Evolutionary conservation across 2,113 vertebrate species (phyloP).

Genomic region (Lasiurus borealis): DNA sequence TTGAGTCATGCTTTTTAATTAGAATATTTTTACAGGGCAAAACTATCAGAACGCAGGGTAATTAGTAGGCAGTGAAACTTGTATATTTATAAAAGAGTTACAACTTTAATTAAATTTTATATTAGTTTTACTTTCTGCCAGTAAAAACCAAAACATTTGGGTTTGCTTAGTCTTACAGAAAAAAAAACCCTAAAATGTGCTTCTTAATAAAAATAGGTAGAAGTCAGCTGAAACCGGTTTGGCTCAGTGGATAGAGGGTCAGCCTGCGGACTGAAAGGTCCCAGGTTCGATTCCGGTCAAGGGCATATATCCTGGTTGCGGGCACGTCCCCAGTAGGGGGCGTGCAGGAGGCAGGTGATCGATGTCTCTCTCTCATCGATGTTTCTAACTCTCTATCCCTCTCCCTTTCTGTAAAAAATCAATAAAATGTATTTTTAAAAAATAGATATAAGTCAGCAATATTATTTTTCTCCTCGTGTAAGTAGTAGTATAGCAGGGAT

Average conservation of each 20-base stretch:
- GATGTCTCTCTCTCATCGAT: too few relatives aligned
- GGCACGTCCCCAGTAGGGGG: too few relatives aligned
- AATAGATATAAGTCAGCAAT: background rate
- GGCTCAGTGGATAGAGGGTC: too few relatives aligned
- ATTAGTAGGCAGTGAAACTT: conserved; percentile 37
- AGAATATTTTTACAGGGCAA: conserved; percentile 26
- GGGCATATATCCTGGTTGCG: too few relatives aligned
- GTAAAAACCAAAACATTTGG: conserved; percentile 24
- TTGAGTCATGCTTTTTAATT: conserved; percentile 26
- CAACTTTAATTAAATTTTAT: conserved; percentile 65
- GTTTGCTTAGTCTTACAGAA: background rate
- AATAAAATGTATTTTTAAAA: too few relatives aligned
- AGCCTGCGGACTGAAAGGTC: too few relatives aligned
- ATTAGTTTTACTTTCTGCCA: conserved; percentile 51
- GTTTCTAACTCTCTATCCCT: too few relatives aligned
- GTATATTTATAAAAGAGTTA: conserved; percentile 33
- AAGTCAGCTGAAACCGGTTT: too few relatives aligned
- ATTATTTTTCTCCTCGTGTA: background rate
- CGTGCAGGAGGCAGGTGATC: too few relatives aligned
- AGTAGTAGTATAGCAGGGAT: background rate
- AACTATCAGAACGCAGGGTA: conserved; percentile 41
- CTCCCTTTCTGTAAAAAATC: too few relatives aligned
- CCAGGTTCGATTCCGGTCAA: too few relatives aligned
- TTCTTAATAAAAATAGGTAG: conserved; percentile 9
- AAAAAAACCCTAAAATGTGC: background rate